phyloP scores from a whole-genome alignment of 2,888 invertebrate genomes.

The Nudaria mundana region DNA sequence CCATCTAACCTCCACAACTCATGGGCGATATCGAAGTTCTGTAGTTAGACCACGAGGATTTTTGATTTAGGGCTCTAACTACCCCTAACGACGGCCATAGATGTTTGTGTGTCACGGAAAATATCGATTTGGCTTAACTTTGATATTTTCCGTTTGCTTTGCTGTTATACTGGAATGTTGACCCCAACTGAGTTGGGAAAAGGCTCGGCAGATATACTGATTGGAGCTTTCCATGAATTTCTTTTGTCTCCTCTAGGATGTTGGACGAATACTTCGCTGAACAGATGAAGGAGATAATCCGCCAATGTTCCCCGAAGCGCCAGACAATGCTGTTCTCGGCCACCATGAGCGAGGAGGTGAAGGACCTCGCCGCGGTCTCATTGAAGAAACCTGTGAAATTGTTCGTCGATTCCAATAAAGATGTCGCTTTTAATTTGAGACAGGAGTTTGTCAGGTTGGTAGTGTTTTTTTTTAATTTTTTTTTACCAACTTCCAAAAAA shows the following conservation, averaged over 20 bases:
- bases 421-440: slow-evolving; percentile 96
- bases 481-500: no score
- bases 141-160: no score
- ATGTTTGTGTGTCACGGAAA: no score
- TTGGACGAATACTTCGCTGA: slow-evolving; percentile 99
- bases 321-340: slow-evolving; percentile 99
- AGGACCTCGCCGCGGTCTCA: slow-evolving; percentile 96
- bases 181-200: no score
- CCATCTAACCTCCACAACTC: no score
- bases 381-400: slow-evolving; percentile 95
- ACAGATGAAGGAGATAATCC: slow-evolving; percentile 99
- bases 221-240: no score
- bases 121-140: no score
- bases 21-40: no score
- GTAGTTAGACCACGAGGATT: no score
- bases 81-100: no score
- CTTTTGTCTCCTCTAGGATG: slow-evolving; percentile 86
- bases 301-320: slow-evolving; percentile 92
- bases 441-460: slow-evolving; percentile 95
- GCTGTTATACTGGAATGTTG: not conserved
- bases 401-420: slow-evolving; percentile 97
- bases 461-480: not conserved
- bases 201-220: no score
- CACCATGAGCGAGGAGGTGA: slow-evolving; percentile 99
- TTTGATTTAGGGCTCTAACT: no score